Evolutionary conservation across 2,113 vertebrate species (phyloP).

Genomic region (Calidris pugnax): DNA sequence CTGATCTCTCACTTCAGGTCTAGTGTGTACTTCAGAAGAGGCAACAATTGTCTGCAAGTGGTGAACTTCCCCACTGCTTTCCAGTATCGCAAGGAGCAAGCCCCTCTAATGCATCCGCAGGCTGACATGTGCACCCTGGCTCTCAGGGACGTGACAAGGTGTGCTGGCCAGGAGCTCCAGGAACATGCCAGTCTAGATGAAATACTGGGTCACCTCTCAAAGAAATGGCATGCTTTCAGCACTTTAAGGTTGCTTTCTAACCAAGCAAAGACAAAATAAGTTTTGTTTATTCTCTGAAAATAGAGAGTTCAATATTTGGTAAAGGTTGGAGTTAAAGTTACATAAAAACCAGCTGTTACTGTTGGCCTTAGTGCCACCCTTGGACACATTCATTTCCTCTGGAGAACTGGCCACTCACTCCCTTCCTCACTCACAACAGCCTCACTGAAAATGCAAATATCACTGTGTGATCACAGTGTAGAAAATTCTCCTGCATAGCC

Average conservation of each 20-base stretch:
- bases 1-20: background rate
- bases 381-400: background rate
- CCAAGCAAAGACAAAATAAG: background rate
- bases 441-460: background rate
- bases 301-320: background rate
- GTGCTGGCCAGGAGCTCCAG: background rate
- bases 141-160: accelerated
- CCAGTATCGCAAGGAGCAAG: background rate
- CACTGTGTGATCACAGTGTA: background rate
- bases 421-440: background rate
- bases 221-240: background rate
- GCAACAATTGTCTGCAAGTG: background rate
- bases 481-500: background rate
- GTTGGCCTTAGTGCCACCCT: background rate
- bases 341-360: background rate
- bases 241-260: background rate
- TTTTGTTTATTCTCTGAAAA: background rate
- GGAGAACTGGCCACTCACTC: background rate
- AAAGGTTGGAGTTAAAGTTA: background rate
- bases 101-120: too few species aligned
- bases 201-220: background rate
- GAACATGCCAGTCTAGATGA: background rate
- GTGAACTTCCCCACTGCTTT: background rate
- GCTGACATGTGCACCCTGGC: accelerated
- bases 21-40: background rate